Evolutionary conservation across 1,140 invertebrate genomes (phyloP), one percentile per base, ranked within the genome.

Genomic region (Daktulosphaira vitifoliae): DNA sequence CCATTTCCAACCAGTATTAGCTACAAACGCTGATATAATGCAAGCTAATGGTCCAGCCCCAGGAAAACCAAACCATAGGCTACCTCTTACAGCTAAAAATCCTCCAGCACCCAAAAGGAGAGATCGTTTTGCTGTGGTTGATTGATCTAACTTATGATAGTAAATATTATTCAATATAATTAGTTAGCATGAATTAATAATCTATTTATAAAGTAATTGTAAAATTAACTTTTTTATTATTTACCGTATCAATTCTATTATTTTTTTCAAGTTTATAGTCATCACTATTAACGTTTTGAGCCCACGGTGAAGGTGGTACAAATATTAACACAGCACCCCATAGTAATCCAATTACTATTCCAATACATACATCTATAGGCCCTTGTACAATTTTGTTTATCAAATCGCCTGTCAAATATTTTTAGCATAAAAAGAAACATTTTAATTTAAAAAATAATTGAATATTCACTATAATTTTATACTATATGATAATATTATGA

Each of bases 11-110:
- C 76, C 75, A 49, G 75, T 71, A 62, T 75, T 78, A 7, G 82
- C 83, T 44, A 84, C 78, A 75, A 85, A 85, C 2, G 82, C 78
- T 18, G 81, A 71, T 49, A 79, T 78, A 29, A 84, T 79, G 72
- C 81, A 82, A 7, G 79, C 82, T 11, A 86, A 72, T 11, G 83
- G 80, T 16, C 85, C 84, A 6, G 82, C 81, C 15, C 82, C 84
- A 33, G 75, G 75, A 71, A 83, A 79, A 6, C 80, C 79, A 50
- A 82, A 73, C 26, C 73, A 71, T 53, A 77, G 76, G 69, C 82
- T 84, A 20, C 82, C 82, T 73, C 86, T 80, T 54, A 85, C 79
- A 29, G 79, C 77, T 52, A 82, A 72, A 38, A 82, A 70, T 33
- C 83, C 82, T 66, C 76, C 81, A 68, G 77, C 73, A 42, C 82